Percentiles rank a stretch among this genome's conserved stretches.
Conservation (phyloP, 2,113 vertebrate species). For the Columba livia region DNA sequence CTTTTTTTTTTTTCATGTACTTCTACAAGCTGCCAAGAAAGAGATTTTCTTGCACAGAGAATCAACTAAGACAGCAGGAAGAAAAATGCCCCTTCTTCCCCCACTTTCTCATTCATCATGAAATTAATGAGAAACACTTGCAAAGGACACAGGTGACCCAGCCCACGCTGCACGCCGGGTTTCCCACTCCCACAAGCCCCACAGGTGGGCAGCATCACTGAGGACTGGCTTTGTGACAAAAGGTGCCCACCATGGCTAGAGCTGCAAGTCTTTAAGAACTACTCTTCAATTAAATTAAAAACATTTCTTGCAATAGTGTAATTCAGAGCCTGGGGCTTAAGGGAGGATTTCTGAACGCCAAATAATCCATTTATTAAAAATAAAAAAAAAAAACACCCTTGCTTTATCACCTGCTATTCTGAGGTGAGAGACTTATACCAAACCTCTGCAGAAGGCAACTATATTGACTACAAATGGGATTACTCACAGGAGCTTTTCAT, state of each 20-base stretch:
- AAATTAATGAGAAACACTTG: constrained; percentile 39
- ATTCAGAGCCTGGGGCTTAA: constrained; percentile 34
- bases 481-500: constrained; percentile 59
- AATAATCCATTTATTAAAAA: constrained; percentile 59
- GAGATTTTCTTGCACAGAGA: neutral
- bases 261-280: neutral
- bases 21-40: neutral
- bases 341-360: constrained; percentile 45
- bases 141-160: neutral
- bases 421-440: constrained; percentile 38
- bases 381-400: neutral
- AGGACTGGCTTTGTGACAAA: neutral
- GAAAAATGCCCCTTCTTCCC: neutral
- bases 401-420: constrained; percentile 60
- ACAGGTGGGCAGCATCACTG: neutral
- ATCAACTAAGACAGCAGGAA: neutral
- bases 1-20: neutral
- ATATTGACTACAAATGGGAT: constrained; percentile 50
- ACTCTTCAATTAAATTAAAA: constrained; percentile 36
- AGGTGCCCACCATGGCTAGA: neutral
- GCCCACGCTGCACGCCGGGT: accelerated
- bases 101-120: neutral
- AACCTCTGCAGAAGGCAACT: constrained; percentile 18
- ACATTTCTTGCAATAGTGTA: neutral
- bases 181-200: neutral